Conservation (phyloP, 1,140 invertebrate species). For the Rhagoletis zephyria region DNA sequence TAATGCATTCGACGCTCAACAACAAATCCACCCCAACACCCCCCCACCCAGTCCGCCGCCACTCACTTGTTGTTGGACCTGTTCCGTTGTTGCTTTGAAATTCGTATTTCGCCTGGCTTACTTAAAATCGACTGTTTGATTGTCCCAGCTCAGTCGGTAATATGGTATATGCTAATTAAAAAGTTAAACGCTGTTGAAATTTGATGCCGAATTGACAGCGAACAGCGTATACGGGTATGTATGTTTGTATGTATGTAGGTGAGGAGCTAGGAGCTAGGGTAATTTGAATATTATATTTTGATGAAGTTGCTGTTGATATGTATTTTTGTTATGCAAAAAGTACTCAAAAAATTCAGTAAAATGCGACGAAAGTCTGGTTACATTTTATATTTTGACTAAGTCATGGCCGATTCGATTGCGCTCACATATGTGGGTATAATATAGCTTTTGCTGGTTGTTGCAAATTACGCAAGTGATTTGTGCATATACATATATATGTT, state of each 20-base stretch:
- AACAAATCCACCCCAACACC: no score
- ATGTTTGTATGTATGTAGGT: not conserved
- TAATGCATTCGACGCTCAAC: not conserved
- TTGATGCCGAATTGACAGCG: constrained; percentile 1
- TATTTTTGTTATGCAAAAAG: not conserved
- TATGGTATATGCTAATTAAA: constrained; percentile 2
- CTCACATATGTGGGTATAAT: no score
- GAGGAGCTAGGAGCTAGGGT: not conserved
- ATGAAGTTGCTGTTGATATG: constrained; percentile 11
- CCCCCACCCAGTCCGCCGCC: not conserved
- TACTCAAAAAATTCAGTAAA: not conserved
- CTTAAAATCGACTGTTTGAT: not conserved
- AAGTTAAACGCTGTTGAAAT: constrained; percentile 19
- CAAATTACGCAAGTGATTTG: constrained; percentile 3
- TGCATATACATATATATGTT: no score
- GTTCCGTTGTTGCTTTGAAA: not conserved
- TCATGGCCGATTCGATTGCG: not conserved
- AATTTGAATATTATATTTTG: constrained; percentile 34
- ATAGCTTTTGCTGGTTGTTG: not conserved
- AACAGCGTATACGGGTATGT: no score
- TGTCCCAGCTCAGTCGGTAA: not conserved
- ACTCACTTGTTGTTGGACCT: not conserved
- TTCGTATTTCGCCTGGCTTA: not conserved
- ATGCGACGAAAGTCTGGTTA: not conserved
- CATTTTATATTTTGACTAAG: not conserved